Percentiles rank a stretch among this genome's conserved stretches.
Conservation (phyloP, 2,113 vertebrate genomes). For the Meleagris gallopavo region DNA sequence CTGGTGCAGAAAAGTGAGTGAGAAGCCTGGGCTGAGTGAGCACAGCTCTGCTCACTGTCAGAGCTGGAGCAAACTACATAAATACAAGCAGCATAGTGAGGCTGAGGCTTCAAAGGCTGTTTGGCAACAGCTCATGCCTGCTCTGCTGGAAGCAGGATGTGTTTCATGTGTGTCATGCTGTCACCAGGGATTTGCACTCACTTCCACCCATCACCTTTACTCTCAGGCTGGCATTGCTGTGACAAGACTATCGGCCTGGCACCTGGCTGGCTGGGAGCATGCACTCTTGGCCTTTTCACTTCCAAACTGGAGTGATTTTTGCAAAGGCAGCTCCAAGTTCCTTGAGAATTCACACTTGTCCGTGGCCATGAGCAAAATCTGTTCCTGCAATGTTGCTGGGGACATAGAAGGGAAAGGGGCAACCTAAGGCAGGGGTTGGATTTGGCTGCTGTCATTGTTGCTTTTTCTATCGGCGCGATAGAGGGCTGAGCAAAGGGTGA, state of each 20-base stretch:
- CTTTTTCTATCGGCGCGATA: neutral
- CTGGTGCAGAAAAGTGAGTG: neutral
- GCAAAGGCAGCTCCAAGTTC: neutral
- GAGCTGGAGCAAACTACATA: neutral
- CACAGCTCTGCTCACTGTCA: fast-evolving
- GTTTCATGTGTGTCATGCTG: neutral
- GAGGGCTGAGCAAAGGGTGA: conserved; percentile 2
- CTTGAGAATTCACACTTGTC: fast-evolving
- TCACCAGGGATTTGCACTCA: neutral
- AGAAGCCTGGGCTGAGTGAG: neutral
- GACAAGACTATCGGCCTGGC: neutral
- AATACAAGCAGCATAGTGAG: neutral
- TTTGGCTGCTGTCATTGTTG: neutral
- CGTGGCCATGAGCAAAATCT: neutral
- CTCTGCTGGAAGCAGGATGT: neutral
- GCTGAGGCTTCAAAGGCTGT: neutral
- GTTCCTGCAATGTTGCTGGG: fast-evolving
- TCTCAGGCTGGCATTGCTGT: neutral
- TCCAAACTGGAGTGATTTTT: neutral
- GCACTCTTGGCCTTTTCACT: neutral
- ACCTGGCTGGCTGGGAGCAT: fast-evolving
- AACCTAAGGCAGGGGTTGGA: neutral
- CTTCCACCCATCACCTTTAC: neutral
- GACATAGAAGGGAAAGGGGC: neutral
- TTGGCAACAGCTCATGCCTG: neutral